Conservation (phyloP, 1,140 invertebrate genomes). For the Luehdorfia chinensis region DNA sequence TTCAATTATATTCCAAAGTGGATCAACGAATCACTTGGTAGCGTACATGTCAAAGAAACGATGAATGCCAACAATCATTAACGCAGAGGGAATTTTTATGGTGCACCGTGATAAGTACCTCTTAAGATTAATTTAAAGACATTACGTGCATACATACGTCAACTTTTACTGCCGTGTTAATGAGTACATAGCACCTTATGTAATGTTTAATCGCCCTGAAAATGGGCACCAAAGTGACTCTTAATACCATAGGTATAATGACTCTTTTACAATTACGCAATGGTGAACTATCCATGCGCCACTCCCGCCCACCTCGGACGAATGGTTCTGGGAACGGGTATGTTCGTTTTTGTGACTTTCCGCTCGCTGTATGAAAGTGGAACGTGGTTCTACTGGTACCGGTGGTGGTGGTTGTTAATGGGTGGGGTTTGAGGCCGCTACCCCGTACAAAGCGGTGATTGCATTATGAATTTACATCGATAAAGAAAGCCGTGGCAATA, state of each 20-base stretch:
- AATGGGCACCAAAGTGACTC: too few relatives aligned
- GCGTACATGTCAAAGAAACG: neutral
- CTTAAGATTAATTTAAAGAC: slow-evolving; percentile 8
- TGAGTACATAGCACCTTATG: slow-evolving; percentile 14
- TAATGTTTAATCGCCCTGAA: neutral
- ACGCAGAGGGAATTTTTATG: neutral
- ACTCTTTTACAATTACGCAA: too few relatives aligned
- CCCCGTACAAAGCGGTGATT: slow-evolving; percentile 3
- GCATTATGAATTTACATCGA: slow-evolving; percentile 1
- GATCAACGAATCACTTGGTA: neutral
- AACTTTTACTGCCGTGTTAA: slow-evolving; percentile 1
- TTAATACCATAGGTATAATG: too few relatives aligned
- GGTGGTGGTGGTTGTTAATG: neutral
- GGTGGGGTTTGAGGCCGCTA: slow-evolving; percentile 11
- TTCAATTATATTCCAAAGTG: too few relatives aligned
- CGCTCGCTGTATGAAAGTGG: slow-evolving; percentile 13
- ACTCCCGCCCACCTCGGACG: neutral
- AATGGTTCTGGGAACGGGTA: neutral
- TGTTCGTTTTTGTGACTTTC: slow-evolving; percentile 5
- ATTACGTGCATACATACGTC: neutral
- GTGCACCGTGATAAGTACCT: neutral
- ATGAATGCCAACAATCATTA: neutral
- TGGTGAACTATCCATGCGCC: too few relatives aligned
- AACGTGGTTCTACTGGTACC: slow-evolving; percentile 9
- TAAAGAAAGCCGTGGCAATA: neutral